Conservation (phyloP, 2,797 vertebrate species). For the Pyrocephalus nanus region DNA sequence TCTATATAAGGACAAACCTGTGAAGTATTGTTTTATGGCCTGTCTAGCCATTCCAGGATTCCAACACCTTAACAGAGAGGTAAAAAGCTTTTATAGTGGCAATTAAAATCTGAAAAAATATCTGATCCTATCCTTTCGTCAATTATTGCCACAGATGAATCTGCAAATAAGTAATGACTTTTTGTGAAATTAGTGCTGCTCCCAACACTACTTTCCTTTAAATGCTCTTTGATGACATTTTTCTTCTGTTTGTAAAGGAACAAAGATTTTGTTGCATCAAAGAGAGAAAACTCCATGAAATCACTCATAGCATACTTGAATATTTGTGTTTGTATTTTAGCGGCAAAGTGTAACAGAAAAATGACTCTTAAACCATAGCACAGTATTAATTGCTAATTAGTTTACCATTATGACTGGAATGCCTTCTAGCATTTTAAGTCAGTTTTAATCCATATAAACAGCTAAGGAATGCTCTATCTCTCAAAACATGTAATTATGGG, state of each 20-base stretch:
- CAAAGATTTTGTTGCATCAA: neutral
- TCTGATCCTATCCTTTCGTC: neutral
- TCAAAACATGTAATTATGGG: conserved; percentile 73
- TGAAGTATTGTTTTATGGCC: neutral
- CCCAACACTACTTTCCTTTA: neutral
- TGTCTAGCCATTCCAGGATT: neutral
- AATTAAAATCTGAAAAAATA: neutral
- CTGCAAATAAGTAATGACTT: neutral
- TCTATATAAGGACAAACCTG: conserved; percentile 19
- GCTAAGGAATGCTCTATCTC: conserved; percentile 70
- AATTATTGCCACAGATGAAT: neutral
- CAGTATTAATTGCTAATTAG: conserved; percentile 70
- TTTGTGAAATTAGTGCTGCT: neutral
- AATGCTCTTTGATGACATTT: neutral
- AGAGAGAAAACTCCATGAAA: neutral
- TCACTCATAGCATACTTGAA: neutral
- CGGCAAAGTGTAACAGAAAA: conserved; percentile 27
- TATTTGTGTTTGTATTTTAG: conserved; percentile 20
- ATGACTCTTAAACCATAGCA: neutral
- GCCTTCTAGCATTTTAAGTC: conserved; percentile 58
- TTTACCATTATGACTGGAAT: conserved; percentile 57
- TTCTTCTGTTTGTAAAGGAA: neutral
- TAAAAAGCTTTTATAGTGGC: neutral
- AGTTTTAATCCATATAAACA: conserved; percentile 68
- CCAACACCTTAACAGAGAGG: neutral